These are phyloP conservation scores for Morus bassanus DNA, from an alignment of 2,797 vertebrate genomes.

Conservation along the genomic window DNA sequence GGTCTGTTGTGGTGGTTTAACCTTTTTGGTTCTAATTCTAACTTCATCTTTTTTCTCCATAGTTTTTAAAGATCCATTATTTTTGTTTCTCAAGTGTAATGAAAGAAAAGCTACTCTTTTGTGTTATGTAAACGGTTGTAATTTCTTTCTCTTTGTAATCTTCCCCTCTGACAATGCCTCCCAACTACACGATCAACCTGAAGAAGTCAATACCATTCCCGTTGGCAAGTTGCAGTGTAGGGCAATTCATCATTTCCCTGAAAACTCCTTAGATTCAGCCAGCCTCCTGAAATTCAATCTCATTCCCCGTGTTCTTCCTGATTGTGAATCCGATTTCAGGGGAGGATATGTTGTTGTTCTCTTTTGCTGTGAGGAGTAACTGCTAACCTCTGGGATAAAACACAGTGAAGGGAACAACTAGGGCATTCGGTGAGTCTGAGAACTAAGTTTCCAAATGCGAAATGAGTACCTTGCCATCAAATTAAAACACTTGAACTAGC, in stretches of 20 bases:
- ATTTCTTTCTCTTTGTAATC: not conserved
- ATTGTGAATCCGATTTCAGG: not conserved
- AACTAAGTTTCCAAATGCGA: not conserved
- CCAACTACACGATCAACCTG: not conserved
- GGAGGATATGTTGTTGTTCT: not conserved
- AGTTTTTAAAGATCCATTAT: not conserved
- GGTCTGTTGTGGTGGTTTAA: not conserved
- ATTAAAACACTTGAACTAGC: too few relatives aligned
- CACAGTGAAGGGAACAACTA: rapidly evolving
- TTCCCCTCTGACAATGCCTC: not conserved
- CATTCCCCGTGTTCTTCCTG: not conserved
- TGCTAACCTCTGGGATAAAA: not conserved
- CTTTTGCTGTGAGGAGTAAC: not conserved
- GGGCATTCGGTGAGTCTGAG: not conserved
- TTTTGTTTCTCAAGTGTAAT: not conserved
- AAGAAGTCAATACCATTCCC: not conserved
- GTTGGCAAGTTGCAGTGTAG: not conserved
- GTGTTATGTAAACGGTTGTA: not conserved
- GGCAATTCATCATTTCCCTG: not conserved
- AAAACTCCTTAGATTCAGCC: not conserved
- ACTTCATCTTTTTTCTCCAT: not conserved
- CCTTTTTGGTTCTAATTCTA: not conserved
- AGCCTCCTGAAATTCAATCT: not conserved
- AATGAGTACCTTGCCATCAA: not conserved
- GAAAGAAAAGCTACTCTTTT: not conserved